phyloP scores from a whole-genome alignment of 2,113 vertebrate species.

The Percina caprodes region DNA sequence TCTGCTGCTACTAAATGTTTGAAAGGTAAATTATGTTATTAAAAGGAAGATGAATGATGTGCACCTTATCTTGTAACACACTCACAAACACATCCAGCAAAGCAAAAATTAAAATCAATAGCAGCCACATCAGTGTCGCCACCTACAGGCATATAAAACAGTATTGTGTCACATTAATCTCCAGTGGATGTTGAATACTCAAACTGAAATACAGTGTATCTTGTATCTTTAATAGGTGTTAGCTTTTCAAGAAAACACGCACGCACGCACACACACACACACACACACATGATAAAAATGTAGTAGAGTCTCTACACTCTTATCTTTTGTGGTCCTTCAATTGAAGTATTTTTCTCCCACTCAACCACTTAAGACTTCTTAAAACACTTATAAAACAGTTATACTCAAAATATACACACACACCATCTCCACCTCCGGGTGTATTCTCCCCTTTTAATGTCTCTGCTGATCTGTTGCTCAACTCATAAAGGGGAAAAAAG shows the following conservation, averaged over 20 bases:
- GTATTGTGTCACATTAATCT: background rate
- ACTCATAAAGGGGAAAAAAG: slow-evolving; percentile 8
- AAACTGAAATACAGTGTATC: background rate
- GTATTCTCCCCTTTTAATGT: slow-evolving; percentile 47
- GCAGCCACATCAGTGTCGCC: too few species aligned
- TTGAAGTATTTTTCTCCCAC: slow-evolving; percentile 52
- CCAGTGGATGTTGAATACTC: background rate
- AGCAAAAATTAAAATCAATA: too few species aligned
- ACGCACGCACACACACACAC: background rate
- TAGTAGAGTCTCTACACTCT: slow-evolving; percentile 5
- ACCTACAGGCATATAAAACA: too few species aligned
- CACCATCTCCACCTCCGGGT: background rate
- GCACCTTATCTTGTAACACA: too few species aligned
- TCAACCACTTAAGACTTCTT: slow-evolving; percentile 60
- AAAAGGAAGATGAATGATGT: too few species aligned
- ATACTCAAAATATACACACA: background rate
- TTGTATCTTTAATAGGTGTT: background rate
- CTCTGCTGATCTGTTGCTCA: slow-evolving; percentile 18
- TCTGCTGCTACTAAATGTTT: too few species aligned
- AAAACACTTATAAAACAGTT: slow-evolving; percentile 38
- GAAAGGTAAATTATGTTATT: too few species aligned
- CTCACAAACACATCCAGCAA: too few species aligned
- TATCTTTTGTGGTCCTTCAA: slow-evolving; percentile 35
- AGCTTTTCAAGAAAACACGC: background rate
- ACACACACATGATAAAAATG: background rate